Percentiles rank a stretch among this genome's conserved stretches.
Conservation (phyloP, 2,888 invertebrate genomes). For the Oeneis ivallda region DNA sequence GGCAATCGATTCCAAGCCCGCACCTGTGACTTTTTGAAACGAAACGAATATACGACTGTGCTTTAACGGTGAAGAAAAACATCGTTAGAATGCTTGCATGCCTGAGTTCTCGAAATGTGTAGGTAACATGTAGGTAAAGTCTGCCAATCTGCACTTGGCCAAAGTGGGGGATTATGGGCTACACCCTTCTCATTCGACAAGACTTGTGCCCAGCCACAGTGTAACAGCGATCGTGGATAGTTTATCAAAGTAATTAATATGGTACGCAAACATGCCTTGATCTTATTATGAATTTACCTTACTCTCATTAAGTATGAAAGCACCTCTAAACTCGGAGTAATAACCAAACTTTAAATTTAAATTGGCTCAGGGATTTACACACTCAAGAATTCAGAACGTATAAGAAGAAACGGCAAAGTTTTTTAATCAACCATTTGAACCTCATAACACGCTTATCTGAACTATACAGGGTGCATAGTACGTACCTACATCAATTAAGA, state of each 20-base stretch:
- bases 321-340: conserved; percentile 18
- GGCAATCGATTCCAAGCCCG: no score
- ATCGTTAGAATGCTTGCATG: no score
- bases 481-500: conserved; percentile 46
- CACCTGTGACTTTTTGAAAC: no score
- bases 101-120: no score
- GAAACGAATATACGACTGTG: no score
- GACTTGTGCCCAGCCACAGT: no score
- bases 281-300: conserved; percentile 1
- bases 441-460: conserved; percentile 29
- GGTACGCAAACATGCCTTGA: background rate
- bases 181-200: no score
- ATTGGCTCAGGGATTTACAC: conserved; percentile 29
- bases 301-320: conserved; percentile 18
- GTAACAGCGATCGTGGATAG: no score
- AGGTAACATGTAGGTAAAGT: no score
- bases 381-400: conserved; percentile 30
- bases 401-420: conserved; percentile 33
- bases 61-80: no score
- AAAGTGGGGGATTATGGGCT: no score
- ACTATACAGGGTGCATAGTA: conserved; percentile 36
- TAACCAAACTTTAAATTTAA: conserved; percentile 31
- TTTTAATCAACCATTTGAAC: conserved; percentile 39
- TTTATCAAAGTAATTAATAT: background rate
- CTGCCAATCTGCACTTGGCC: no score